A percentile compares a stretch with the other conserved stretches of the same genome.
Conservation (phyloP, 2,888 invertebrate species). For the Maniola hyperantus region DNA sequence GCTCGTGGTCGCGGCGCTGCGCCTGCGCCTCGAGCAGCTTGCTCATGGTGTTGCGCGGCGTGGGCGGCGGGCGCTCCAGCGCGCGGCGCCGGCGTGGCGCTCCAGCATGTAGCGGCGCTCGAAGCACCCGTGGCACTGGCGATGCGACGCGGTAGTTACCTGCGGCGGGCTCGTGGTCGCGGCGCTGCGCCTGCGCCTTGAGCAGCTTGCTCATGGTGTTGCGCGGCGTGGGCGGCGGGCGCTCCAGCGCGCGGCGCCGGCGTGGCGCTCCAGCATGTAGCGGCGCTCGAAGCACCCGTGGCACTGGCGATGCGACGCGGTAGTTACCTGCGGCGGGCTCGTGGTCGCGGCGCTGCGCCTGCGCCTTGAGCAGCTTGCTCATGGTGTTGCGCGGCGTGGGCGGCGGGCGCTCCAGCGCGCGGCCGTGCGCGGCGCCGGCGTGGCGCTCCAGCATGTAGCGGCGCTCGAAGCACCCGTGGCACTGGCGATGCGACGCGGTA, state of each 20-base stretch:
- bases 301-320: too few relatives aligned
- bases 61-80: constrained; percentile 58
- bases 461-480: constrained; percentile 68
- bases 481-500: background rate
- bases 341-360: constrained; percentile 47
- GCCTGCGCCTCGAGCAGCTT: constrained; percentile 77
- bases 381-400: constrained; percentile 78
- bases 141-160: too few relatives aligned
- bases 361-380: constrained; percentile 80
- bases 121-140: too few relatives aligned
- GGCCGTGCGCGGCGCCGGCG: constrained; percentile 68
- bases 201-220: constrained; percentile 81
- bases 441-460: constrained; percentile 77
- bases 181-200: constrained; percentile 65
- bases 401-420: constrained; percentile 73
- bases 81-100: constrained; percentile 69
- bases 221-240: constrained; percentile 73
- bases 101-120: too few relatives aligned
- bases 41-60: constrained; percentile 79
- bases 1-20: constrained; percentile 43
- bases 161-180: constrained; percentile 35
- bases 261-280: too few relatives aligned
- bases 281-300: too few relatives aligned
- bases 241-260: constrained; percentile 73
- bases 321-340: constrained; percentile 28